A percentile compares a stretch with the other conserved stretches of the same genome.
These are phyloP conservation scores for Rynchops niger DNA, from an alignment of 2,113 vertebrate species.

Conservation along the genomic window DNA sequence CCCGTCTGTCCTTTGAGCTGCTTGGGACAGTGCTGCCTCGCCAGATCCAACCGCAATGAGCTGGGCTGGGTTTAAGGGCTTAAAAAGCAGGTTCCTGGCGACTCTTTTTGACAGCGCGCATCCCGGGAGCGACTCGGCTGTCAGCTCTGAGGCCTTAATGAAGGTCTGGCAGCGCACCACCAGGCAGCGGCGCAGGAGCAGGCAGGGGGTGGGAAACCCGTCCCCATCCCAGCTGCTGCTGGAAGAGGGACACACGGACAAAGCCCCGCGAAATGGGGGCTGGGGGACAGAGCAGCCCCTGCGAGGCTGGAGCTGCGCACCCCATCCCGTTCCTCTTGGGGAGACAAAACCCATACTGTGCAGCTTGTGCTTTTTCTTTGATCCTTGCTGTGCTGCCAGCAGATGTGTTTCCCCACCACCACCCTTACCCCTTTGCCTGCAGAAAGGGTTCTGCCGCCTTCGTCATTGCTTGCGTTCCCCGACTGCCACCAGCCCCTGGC, in stretches of 20 bases:
- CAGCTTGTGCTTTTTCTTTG: background rate
- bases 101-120: fast-evolving
- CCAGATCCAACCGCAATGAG: fast-evolving
- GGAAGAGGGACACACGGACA: background rate
- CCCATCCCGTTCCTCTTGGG: fast-evolving
- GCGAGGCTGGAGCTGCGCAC: fast-evolving
- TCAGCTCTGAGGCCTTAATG: background rate
- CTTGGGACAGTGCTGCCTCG: background rate
- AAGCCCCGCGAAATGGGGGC: background rate
- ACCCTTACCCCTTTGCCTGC: background rate
- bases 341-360: fast-evolving
- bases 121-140: background rate
- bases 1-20: fast-evolving
- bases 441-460: background rate
- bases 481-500: slow-evolving; percentile 14
- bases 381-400: background rate
- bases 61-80: background rate
- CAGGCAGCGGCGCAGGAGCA: background rate
- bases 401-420: background rate
- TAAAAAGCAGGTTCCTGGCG: background rate
- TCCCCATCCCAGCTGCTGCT: background rate
- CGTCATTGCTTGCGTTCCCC: background rate
- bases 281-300: background rate
- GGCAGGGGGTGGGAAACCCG: background rate
- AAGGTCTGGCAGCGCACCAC: background rate